Base-by-base conservation (phyloP, 1,140 invertebrate species). In the Pogonomyrmex barbatus region DNA sequence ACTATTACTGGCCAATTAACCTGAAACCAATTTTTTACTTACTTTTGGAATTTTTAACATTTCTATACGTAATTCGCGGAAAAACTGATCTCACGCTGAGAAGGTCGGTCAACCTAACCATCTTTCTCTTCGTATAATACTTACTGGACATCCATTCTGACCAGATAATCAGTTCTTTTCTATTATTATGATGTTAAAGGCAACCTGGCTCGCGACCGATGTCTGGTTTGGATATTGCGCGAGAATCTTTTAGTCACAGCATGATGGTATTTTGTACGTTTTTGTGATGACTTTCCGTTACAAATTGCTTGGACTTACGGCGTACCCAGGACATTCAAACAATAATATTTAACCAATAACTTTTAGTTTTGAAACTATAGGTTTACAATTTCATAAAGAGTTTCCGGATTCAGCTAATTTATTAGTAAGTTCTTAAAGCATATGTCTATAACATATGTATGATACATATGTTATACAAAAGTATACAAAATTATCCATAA, bases 161-260 rank as follows among this genome's bases (percentile, higher is more conserved):
- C 63, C 56, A 70, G 42, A 88, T 88, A 86, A 88, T 86, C 77
- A 71, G 12, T n/a, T 12, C 70, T 73, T 45, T 85, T 17, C 30
- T 84, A 47, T 2, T 30, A 30, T 50, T 5, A 81, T 78, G 65
- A 68, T 68, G 24, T 33, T 4, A 17, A 81, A 81, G 63, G 2
- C n/a, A 8, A 14, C 33, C 33, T 79, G 12, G n/a, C 47, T 68
- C 8, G 39, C 14, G 14, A 60, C 24, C 39, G 12, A 42, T 2
- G 33, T 58, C 42, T 14, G 10, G 42, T 36, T 1, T 6, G 17
- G 30, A 65, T 33, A 36, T 52, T 36, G 62, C n/a, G 36, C 9
- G 9, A 67, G 24, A 42, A 68, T 30, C 2, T 24, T 54, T 54
- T 12, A 17, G 5, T n/a, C 33, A 30, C 62, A 81, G 47, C 47